Conservation (phyloP, 2,113 vertebrate genomes). For the Neomonachus schauinslandi region DNA sequence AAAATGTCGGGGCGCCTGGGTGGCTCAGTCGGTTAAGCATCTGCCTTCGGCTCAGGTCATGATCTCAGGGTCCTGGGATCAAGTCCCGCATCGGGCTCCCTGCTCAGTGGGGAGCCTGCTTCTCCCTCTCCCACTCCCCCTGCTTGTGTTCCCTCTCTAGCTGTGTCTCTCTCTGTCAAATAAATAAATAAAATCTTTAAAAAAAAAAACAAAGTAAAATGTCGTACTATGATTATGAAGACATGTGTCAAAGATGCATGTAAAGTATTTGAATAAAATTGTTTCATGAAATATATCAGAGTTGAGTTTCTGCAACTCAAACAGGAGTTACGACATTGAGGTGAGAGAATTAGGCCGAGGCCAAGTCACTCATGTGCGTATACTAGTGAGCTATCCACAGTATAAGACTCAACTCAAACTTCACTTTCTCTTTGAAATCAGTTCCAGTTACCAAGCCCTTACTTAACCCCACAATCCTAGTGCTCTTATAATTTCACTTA, state of each 20-base stretch:
- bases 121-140: no score
- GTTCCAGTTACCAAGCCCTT: neutral
- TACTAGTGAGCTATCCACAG: neutral
- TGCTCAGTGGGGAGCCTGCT: no score
- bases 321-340: neutral
- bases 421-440: neutral
- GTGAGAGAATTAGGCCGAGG: neutral
- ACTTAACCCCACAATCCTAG: neutral
- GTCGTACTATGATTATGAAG: neutral
- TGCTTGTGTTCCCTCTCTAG: no score
- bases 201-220: neutral
- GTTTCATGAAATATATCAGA: neutral
- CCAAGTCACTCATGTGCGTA: neutral
- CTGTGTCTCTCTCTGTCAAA: no score
- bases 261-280: constrained; percentile 19
- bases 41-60: no score
- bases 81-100: no score
- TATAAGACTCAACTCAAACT: neutral
- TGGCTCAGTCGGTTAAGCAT: no score
- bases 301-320: neutral
- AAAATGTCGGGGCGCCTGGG: neutral
- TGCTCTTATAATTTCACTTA: neutral
- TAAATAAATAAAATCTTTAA: no score
- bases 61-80: no score
- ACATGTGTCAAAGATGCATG: neutral